These are phyloP conservation scores for Pachyseris speciosa DNA, from an alignment of 64 coral and sea anemone genomes.

Conservation along the genomic window DNA sequence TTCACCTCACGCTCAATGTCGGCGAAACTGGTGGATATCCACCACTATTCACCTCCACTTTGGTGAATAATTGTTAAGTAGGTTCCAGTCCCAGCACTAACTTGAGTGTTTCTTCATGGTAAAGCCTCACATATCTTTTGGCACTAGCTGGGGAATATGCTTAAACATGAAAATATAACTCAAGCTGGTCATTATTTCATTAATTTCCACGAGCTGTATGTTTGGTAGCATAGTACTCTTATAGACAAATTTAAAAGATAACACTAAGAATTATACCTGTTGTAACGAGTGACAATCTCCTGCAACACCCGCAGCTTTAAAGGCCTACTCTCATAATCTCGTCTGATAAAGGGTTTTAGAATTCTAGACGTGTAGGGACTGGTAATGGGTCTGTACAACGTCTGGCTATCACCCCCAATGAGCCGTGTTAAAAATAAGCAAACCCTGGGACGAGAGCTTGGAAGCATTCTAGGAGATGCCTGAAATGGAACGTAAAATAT, in stretches of 20 bases:
- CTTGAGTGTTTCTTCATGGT: too few relatives aligned
- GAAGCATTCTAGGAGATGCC: conserved; percentile 65
- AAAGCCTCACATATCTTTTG: too few relatives aligned
- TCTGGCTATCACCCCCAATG: conserved; percentile 76
- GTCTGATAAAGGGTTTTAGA: conserved; percentile 95
- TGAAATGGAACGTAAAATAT: not conserved
- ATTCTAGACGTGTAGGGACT: conserved; percentile 96
- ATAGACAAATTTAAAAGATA: not conserved
- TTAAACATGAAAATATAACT: too few relatives aligned
- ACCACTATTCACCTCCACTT: too few relatives aligned
- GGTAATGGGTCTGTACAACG: conserved; percentile 77
- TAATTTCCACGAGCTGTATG: too few relatives aligned
- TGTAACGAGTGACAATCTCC: conserved; percentile 56
- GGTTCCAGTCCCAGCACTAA: too few relatives aligned
- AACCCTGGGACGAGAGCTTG: conserved; percentile 3
- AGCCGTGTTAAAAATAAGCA: conserved; percentile 75
- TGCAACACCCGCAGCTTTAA: conserved; percentile 85
- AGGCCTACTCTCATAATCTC: conserved; percentile 90
- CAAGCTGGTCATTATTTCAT: too few relatives aligned
- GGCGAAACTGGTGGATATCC: too few relatives aligned
- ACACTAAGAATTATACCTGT: conserved; percentile 35
- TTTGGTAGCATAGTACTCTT: too few relatives aligned
- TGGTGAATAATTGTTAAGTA: too few relatives aligned
- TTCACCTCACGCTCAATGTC: too few relatives aligned
- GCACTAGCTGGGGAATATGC: too few relatives aligned